These are phyloP conservation scores for Neosalanx taihuensis DNA, from an alignment of 2,797 vertebrate genomes.

Conservation along the genomic window DNA sequence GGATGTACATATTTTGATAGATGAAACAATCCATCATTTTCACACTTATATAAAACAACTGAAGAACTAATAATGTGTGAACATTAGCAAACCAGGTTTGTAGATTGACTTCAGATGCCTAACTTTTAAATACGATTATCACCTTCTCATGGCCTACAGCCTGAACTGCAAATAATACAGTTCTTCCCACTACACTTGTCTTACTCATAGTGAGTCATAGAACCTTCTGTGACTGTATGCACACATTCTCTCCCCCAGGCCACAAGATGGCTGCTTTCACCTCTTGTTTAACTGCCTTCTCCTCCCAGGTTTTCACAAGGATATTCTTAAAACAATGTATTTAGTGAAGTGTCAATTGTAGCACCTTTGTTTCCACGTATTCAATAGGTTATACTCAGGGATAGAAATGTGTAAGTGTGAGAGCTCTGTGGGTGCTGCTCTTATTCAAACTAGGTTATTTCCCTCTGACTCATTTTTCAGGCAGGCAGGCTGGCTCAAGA, in stretches of 20 bases:
- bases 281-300: slow-evolving; percentile 2
- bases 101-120: no score
- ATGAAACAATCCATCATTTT: no score
- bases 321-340: background rate
- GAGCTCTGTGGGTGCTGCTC: background rate
- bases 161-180: background rate
- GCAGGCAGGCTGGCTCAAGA: background rate
- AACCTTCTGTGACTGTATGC: background rate
- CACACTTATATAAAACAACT: no score
- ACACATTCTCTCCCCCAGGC: background rate
- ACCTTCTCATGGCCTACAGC: background rate
- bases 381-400: background rate
- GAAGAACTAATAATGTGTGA: no score
- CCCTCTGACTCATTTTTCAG: background rate
- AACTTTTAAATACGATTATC: no score
- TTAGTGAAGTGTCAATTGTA: background rate
- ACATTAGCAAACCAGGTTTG: no score
- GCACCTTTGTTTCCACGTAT: background rate
- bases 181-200: background rate
- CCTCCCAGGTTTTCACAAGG: background rate
- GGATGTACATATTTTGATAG: background rate
- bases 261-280: background rate
- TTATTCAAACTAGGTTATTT: background rate
- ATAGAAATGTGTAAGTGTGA: background rate
- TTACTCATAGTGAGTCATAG: background rate